Conservation (phyloP, 2,797 vertebrate genomes). For the Graptemys geographica region DNA sequence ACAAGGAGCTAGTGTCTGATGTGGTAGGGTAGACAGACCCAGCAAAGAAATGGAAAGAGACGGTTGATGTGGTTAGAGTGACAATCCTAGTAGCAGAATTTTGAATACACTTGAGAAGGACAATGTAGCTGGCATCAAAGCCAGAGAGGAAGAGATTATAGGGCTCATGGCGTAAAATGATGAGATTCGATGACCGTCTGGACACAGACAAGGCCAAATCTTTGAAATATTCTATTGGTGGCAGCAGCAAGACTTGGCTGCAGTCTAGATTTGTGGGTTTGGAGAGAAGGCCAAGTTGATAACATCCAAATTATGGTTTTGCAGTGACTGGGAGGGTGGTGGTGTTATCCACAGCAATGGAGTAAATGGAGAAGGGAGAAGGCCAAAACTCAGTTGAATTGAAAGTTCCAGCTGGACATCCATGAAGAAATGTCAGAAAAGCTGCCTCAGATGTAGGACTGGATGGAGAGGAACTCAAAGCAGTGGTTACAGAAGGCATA, state of each 20-base stretch:
- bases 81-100: neutral
- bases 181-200: too few relatives aligned
- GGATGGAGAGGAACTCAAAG: neutral
- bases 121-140: too few relatives aligned
- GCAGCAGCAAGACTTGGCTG: neutral
- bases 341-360: neutral
- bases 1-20: neutral
- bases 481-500: neutral
- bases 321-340: neutral
- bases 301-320: neutral
- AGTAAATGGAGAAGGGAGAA: neutral
- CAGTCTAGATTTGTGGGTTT: neutral
- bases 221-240: accelerated
- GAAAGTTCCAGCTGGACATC: neutral
- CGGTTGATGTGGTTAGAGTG: neutral
- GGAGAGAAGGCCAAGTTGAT: neutral
- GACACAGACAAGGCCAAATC: neutral
- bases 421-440: neutral
- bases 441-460: neutral
- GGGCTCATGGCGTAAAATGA: neutral
- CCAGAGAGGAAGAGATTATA: neutral
- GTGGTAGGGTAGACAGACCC: neutral
- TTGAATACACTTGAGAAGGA: too few relatives aligned
- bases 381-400: neutral
- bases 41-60: neutral